Evolutionary conservation across 2,797 vertebrate genomes (phyloP).

Genomic region (Schizopygopsis malacanthus): DNA sequence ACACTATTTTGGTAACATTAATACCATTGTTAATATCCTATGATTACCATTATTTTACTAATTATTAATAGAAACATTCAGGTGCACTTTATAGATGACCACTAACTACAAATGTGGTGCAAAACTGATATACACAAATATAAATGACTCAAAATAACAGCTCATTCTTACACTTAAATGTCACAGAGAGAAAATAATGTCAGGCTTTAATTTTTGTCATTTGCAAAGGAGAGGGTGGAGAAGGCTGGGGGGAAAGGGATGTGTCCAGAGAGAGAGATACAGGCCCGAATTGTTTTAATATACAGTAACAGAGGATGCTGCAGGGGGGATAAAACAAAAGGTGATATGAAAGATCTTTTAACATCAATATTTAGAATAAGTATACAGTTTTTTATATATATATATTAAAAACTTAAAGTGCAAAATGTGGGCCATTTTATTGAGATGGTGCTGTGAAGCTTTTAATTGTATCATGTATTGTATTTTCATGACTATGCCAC

Average conservation of each 20-base stretch:
- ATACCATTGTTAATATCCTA: neutral
- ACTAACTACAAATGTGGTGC: neutral
- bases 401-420: too few relatives aligned
- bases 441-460: neutral
- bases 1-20: neutral
- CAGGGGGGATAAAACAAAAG: neutral
- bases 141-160: neutral
- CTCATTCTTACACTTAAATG: neutral
- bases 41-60: neutral
- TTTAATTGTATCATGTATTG: slow-evolving; percentile 33
- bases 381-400: neutral
- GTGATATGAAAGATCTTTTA: neutral
- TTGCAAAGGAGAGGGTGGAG: neutral
- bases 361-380: neutral
- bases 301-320: neutral
- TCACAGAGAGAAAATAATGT: neutral
- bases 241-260: too few relatives aligned
- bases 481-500: slow-evolving; percentile 60
- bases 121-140: neutral
- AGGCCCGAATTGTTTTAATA: neutral
- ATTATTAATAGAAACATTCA: neutral
- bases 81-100: neutral
- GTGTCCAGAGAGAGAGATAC: neutral
- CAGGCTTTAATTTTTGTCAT: neutral
- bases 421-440: neutral